Evolutionary conservation across 2,797 vertebrate genomes (phyloP), one percentile per base, ranked within the genome.

Genomic region (Cirrhinus molitorella): DNA sequence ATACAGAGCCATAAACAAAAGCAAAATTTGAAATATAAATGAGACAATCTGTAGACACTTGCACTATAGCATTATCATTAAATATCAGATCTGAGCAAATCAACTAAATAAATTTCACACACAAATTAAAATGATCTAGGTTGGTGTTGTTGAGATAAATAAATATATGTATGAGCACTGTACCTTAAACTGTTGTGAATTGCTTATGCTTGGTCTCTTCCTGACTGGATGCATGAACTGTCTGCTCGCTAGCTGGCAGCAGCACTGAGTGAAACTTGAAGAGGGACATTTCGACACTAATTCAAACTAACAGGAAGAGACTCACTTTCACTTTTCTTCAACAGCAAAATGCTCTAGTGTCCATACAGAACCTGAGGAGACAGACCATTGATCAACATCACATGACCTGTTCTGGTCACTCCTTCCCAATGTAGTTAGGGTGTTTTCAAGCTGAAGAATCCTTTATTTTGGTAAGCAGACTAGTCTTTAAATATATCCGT

Each of bases 271-370:
- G 87, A 87, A 91, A 86, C 87, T 76, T 85, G 87, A 92, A 91
- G 76, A 72, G 59, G 67, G 49, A 71, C 87, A 80, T 88, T 63
- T 78, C 86, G 71, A 25, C 17, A 85, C 0, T 90, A 88, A 93
- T 91, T 91, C 75, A 90, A n/a, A 68, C 6, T 86, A 89, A 86
- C 88, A 93, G 90, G 88, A 92, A 92, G 79, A 85, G 70, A 47
- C 37, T 43, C 4, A 67, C 68, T 55, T 81, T 81, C 28, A 53
- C n/a, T 78, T n/a, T n/a, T n/a, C n/a, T n/a, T 86, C 19, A 61
- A 28, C 34, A 9, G 28, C 31, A 19, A 16, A 16, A 40, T 75
- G 47, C 17, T 25, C 17, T 28, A 47, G 40, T 16, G 13, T 45
- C 7, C n/a, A 70, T 45, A 47, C 21, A 40, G 9, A 66, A 66